These are phyloP conservation scores for Sebastiscus albofasciatus DNA, from an alignment of 2,797 vertebrate genomes.

Conservation along the genomic window DNA sequence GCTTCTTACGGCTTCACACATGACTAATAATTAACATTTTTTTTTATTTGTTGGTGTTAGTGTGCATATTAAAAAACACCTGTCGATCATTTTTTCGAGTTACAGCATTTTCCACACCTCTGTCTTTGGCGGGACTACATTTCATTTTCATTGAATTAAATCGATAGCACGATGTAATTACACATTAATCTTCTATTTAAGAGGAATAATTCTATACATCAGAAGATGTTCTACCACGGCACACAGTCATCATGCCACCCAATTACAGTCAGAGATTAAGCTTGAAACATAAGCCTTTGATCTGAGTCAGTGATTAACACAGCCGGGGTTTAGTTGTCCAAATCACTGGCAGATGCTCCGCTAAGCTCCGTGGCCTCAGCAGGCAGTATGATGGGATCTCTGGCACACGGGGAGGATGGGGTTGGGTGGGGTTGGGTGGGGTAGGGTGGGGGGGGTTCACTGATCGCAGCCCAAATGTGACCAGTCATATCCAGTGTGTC, in stretches of 20 bases:
- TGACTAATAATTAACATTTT: neutral
- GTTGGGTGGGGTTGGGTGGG: too few species aligned
- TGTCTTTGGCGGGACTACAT: neutral
- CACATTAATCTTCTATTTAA: constrained; percentile 23
- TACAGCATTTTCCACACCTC: neutral
- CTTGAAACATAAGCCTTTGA: constrained; percentile 74
- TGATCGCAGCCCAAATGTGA: constrained; percentile 60
- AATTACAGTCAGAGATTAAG: constrained; percentile 68
- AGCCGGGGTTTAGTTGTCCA: constrained; percentile 74
- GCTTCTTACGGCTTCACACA: neutral
- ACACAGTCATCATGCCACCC: constrained; percentile 44
- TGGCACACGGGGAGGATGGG: constrained; percentile 51
- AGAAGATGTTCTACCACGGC: constrained; percentile 19
- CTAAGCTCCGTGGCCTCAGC: constrained; percentile 70
- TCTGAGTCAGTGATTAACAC: constrained; percentile 77
- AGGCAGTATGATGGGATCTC: constrained; percentile 65
- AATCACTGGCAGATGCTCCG: constrained; percentile 78
- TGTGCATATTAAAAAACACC: neutral
- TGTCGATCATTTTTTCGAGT: neutral
- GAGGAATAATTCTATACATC: constrained; percentile 9
- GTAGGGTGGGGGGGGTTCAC: neutral
- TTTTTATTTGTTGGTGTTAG: neutral
- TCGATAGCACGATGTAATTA: neutral
- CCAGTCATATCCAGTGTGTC: constrained; percentile 49
- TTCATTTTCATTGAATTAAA: constrained; percentile 5